These are phyloP conservation scores for Enteromius argenteus DNA, from an alignment of 2,797 vertebrate species.

Conservation along the genomic window DNA sequence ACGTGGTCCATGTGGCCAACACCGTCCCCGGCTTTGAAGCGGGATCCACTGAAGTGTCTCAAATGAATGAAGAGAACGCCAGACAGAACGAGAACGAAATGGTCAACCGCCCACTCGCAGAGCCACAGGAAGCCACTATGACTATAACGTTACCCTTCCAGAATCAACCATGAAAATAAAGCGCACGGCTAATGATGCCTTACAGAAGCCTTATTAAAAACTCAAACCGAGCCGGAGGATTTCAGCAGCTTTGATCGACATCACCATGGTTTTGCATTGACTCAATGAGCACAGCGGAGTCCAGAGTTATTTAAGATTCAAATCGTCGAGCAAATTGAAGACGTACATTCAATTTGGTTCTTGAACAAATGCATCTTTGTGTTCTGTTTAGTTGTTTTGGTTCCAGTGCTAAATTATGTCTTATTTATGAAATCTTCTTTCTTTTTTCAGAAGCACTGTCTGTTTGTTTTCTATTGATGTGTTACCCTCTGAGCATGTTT, in stretches of 20 bases:
- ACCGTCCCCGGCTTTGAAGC: conserved; percentile 83
- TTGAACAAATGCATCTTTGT: background rate
- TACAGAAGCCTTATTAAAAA: conserved; percentile 62
- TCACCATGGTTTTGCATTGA: conserved; percentile 29
- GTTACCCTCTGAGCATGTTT: conserved; percentile 54
- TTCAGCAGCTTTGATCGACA: conserved; percentile 29
- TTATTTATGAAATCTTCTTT: conserved; percentile 14
- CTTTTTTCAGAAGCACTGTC: background rate
- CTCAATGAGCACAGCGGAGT: conserved; percentile 25
- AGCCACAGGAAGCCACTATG: conserved; percentile 74
- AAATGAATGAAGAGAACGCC: conserved; percentile 81
- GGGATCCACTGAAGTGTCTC: conserved; percentile 82
- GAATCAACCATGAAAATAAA: conserved; percentile 71
- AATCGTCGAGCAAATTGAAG: background rate
- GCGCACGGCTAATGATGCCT: conserved; percentile 26
- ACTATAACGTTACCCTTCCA: conserved; percentile 77
- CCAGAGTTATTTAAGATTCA: conserved; percentile 29
- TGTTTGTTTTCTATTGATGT: conserved; percentile 40
- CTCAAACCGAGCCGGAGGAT: conserved; percentile 25
- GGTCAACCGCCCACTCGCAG: conserved; percentile 70
- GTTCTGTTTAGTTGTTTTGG: conserved; percentile 26
- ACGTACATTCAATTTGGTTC: conserved; percentile 39
- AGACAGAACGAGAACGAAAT: conserved; percentile 79
- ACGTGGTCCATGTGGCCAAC: conserved; percentile 79
- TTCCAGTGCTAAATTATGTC: conserved; percentile 18